Conservation (phyloP, 2,888 invertebrate genomes). For the Cepaea hortensis region DNA sequence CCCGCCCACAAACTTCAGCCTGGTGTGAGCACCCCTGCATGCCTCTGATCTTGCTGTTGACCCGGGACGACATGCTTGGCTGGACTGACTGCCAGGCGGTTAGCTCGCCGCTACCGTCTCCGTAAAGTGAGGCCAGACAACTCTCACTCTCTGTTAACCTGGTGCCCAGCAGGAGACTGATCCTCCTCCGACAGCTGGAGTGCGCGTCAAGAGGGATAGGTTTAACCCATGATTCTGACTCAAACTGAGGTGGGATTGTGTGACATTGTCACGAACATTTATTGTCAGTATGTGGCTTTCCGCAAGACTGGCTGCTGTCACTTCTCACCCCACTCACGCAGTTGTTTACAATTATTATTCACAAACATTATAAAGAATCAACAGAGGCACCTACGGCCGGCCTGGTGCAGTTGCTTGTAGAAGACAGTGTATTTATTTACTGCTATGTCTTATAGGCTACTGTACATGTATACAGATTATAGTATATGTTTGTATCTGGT, state of each 20-base stretch:
- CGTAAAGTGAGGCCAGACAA: background rate
- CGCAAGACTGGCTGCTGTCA: background rate
- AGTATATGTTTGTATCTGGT: too few relatives aligned
- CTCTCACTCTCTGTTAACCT: background rate
- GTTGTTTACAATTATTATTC: background rate
- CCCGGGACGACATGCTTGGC: background rate
- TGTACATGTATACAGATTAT: too few relatives aligned
- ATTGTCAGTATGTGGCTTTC: background rate
- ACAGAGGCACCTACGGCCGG: too few relatives aligned
- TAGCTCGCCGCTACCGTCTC: background rate
- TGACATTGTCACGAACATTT: background rate
- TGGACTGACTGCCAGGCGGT: background rate
- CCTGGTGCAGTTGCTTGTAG: too few relatives aligned
- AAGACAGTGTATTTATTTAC: too few relatives aligned
- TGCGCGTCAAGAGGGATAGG: background rate
- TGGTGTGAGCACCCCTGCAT: background rate
- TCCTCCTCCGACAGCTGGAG: background rate
- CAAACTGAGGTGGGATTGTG: background rate
- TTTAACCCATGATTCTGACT: background rate
- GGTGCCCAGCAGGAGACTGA: too few relatives aligned
- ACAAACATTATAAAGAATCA: background rate
- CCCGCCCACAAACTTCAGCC: constrained; percentile 2
- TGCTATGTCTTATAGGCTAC: too few relatives aligned
- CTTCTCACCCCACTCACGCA: background rate
- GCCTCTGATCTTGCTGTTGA: too few relatives aligned